Percentiles rank a stretch among this genome's conserved stretches.
Conservation (phyloP, 2,888 invertebrate species). For the Pseudanteris insignis region DNA sequence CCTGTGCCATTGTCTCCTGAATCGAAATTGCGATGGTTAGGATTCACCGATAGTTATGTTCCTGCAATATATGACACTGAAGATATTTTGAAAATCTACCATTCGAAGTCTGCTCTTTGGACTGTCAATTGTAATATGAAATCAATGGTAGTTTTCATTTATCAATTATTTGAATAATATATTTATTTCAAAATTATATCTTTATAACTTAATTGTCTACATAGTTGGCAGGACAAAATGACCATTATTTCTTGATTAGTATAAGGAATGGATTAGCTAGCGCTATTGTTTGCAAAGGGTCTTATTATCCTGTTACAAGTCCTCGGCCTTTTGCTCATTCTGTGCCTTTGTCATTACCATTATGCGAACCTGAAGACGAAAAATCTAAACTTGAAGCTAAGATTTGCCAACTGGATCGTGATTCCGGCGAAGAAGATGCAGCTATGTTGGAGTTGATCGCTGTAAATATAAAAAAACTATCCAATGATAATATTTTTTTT, state of each 20-base stretch:
- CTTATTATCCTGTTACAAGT: conserved; percentile 84
- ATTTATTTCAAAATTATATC: too few relatives aligned
- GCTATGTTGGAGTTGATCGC: conserved; percentile 90
- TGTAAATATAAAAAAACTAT: too few relatives aligned
- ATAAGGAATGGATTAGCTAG: conserved; percentile 82
- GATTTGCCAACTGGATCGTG: conserved; percentile 73
- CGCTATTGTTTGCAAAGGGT: conserved; percentile 88
- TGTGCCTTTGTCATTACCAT: conserved; percentile 77
- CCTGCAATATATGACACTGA: conserved; percentile 80
- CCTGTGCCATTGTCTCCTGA: conserved; percentile 75
- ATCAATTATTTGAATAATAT: too few relatives aligned
- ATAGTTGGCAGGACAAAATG: conserved; percentile 66
- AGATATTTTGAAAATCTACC: conserved; percentile 79
- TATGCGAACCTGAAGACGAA: conserved; percentile 82
- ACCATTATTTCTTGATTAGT: conserved; percentile 80
- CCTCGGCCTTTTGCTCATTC: conserved; percentile 86
- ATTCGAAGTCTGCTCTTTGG: conserved; percentile 78
- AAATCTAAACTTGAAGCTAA: conserved; percentile 84
- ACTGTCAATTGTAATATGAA: conserved; percentile 81
- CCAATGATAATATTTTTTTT: too few relatives aligned
- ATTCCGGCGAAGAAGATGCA: conserved; percentile 75
- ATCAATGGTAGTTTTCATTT: conserved; percentile 72
- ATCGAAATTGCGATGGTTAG: conserved; percentile 79
- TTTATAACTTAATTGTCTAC: too few relatives aligned
- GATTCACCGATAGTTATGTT: conserved; percentile 83